Conservation (phyloP, 2,888 invertebrate species). For the Teleogryllus oceanicus region DNA sequence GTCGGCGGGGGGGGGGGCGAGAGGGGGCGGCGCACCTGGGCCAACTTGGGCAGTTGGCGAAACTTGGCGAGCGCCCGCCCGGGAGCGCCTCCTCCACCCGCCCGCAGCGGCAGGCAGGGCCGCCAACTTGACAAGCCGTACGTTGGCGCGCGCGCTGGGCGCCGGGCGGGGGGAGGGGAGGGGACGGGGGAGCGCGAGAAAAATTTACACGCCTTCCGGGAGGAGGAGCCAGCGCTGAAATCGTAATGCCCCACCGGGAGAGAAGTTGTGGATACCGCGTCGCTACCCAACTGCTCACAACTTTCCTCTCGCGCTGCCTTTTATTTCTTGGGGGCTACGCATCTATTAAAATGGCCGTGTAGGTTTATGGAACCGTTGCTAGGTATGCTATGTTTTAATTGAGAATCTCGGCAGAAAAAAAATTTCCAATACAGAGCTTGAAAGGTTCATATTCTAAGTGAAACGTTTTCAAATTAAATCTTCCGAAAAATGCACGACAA, state of each 20-base stretch:
- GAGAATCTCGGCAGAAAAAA: no score
- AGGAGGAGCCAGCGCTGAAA: neutral
- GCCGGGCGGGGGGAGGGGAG: neutral
- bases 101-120: neutral
- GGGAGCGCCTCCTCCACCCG: neutral
- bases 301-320: no score
- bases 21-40: neutral
- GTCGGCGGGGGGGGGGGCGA: no score
- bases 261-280: neutral
- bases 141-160: neutral
- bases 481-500: no score
- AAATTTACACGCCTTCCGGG: neutral
- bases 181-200: neutral
- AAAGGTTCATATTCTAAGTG: no score
- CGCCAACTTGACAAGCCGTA: conserved; percentile 1
- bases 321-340: no score
- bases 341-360: no score
- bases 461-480: no score
- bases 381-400: no score
- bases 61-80: neutral
- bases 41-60: neutral
- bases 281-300: neutral
- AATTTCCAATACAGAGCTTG: no score
- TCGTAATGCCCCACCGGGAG: neutral
- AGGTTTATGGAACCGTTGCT: no score